Percentiles rank a stretch among this genome's conserved stretches.
Conservation (phyloP, 2,113 vertebrate genomes). For the Fukomys damarensis region DNA sequence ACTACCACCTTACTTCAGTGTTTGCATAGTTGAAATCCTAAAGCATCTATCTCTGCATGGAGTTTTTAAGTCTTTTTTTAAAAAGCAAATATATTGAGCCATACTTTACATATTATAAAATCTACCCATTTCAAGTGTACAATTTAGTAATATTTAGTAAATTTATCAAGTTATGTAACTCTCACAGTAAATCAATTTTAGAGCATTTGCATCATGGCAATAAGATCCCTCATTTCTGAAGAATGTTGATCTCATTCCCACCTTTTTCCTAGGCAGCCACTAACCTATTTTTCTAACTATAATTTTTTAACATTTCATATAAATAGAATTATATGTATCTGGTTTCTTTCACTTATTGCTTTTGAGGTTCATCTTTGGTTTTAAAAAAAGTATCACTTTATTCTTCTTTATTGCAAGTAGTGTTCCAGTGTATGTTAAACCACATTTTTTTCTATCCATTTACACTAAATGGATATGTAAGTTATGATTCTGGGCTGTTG, state of each 20-base stretch:
- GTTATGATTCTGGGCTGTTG: neutral
- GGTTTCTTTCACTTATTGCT: neutral
- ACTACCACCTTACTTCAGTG: neutral
- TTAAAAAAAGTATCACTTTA: neutral
- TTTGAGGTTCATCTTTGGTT: neutral
- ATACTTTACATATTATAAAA: conserved; percentile 30
- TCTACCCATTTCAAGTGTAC: neutral
- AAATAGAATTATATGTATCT: neutral
- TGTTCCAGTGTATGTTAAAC: neutral
- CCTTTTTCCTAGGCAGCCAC: neutral
- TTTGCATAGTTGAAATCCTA: neutral
- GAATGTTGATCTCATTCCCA: conserved; percentile 38
- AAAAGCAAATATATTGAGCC: neutral
- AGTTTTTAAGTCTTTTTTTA: neutral
- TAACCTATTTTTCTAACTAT: neutral
- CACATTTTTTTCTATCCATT: conserved; percentile 9
- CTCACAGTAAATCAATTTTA: neutral
- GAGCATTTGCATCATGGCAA: neutral
- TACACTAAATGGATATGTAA: neutral
- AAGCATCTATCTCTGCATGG: neutral
- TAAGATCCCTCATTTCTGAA: neutral
- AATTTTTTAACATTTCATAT: neutral
- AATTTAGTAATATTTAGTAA: neutral
- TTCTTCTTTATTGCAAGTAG: conserved; percentile 45
- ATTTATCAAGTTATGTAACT: neutral